Base-by-base conservation (phyloP, 2,797 vertebrate species). In the Pseudochaenichthys georgianus region DNA sequence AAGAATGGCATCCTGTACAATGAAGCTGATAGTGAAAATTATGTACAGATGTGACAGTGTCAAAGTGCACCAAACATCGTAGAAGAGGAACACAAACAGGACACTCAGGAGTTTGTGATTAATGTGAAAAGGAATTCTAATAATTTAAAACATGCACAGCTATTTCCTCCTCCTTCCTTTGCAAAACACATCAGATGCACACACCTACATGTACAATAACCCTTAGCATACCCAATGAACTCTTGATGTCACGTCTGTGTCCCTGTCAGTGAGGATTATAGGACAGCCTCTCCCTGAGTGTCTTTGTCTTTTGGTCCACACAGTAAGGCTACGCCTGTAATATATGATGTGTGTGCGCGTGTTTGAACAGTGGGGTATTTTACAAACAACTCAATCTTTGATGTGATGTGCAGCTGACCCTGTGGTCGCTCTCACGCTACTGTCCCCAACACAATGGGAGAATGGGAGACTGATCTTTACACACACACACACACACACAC, bases 351-450 rank as follows among this genome's bases (percentile, higher is more conserved):
- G 71, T 81, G 17, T 84, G 58, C 48, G 73, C 73, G 69, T 69
- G 66, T 62, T 21, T 64, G 55, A 52, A 78, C 42, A 76, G 72
- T 63, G 65, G 41, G 34, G 45, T 77, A 54, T 84, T 89, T 79
- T 57, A 73, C 71, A 77, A 61, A 70, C 34, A 42, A 66, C 81
- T 80, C 86, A 86, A 83, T 77, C 80, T 93, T 93, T 93, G 89
- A 92, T 88, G 87, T 90, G 77, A 86, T 87, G 79, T 54, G 51
- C 83, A 83, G 83, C 83, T 88, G 85, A 91, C 82, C 78, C 59
- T 72, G 47, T 78, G 77, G 81, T 83, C 50, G 66, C 87, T 89
- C 88, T 85, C 90, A 90, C 74, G 77, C 83, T 55, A 85, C 82
- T 80, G 75, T 85, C 76, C 50, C 43, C 50, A 78, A 84, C 43